Evolutionary conservation across 2,797 vertebrate species (phyloP).

Genomic region (Perdix hodgsoniae): DNA sequence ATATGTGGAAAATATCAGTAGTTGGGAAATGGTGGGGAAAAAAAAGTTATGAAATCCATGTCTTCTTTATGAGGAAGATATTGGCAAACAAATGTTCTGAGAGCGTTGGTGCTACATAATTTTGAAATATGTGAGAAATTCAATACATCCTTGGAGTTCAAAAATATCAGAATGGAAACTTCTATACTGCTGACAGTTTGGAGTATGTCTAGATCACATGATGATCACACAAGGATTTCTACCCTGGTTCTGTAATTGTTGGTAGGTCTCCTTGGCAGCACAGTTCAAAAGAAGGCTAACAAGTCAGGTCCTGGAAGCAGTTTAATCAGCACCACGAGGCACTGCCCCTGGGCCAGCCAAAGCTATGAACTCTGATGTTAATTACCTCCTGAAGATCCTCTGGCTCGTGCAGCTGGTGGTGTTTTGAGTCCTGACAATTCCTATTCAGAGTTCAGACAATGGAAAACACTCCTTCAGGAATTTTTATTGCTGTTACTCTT

Average conservation of each 20-base stretch:
- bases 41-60: neutral
- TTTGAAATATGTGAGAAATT: neutral
- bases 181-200: neutral
- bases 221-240: neutral
- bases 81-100: neutral
- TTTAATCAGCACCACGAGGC: neutral
- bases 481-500: neutral
- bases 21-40: neutral
- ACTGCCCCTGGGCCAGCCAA: rapidly evolving
- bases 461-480: neutral
- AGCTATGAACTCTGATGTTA: neutral
- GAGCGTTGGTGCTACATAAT: neutral
- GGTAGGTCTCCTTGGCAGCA: neutral
- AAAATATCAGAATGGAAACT: neutral
- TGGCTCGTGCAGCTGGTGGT: neutral
- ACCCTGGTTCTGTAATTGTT: neutral
- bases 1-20: neutral
- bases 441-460: neutral
- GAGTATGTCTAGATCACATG: neutral
- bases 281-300: neutral
- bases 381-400: neutral
- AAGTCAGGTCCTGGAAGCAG: neutral
- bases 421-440: neutral
- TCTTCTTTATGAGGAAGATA: neutral
- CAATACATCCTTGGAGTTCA: neutral